Evolutionary conservation across 2,113 vertebrate genomes (phyloP).

Genomic region (Zosterops pallidus): DNA sequence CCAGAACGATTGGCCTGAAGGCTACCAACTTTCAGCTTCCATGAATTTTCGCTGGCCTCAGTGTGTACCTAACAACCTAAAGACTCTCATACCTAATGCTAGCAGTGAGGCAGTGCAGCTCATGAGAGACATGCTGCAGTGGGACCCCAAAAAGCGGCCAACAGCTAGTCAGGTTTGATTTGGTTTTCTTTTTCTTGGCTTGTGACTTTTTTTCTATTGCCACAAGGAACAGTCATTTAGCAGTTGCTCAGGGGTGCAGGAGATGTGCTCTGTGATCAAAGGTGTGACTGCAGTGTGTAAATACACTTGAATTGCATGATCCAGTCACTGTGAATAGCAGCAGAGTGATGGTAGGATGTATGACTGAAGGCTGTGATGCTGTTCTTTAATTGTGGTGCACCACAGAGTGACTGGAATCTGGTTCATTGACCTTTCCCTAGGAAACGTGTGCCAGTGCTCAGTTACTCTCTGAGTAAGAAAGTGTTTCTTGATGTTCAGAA

Average conservation of each 20-base stretch:
- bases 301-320: not conserved
- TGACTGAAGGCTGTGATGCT: not conserved
- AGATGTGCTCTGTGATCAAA: not conserved
- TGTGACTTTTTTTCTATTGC: not conserved
- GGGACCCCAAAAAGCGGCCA: constrained; percentile 84
- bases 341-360: not conserved
- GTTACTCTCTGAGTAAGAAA: not conserved
- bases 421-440: not conserved
- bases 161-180: constrained; percentile 80
- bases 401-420: not conserved
- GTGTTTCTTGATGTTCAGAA: not conserved
- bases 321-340: not conserved
- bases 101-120: constrained; percentile 81
- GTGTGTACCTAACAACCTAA: constrained; percentile 80
- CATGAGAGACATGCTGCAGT: constrained; percentile 84
- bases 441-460: not conserved
- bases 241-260: not conserved
- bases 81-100: constrained; percentile 81
- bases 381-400: accelerated
- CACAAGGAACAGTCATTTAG: not conserved
- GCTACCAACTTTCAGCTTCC: constrained; percentile 78
- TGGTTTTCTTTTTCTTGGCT: not conserved
- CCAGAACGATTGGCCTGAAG: constrained; percentile 84
- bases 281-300: not conserved
- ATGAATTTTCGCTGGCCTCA: constrained; percentile 85